phyloP scores from a whole-genome alignment of 2,113 vertebrate species.

The Nycticebus coucang region DNA sequence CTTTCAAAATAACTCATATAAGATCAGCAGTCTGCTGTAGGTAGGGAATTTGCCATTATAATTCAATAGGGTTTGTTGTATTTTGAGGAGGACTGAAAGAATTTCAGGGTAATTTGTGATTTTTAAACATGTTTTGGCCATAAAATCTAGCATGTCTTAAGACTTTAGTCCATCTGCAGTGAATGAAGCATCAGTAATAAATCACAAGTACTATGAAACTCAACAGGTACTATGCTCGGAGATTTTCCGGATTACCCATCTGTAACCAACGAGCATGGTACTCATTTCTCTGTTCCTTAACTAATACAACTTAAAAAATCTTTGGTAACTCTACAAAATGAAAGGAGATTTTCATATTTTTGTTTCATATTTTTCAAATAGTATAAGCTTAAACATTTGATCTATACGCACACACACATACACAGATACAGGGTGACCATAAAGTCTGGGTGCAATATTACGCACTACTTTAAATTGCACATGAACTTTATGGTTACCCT shows the following conservation, averaged over 20 bases:
- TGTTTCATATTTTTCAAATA: conserved; percentile 18
- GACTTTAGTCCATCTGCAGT: not conserved
- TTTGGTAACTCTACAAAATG: not conserved
- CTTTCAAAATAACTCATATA: not conserved
- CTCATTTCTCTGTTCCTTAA: not conserved
- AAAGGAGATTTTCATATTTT: not conserved
- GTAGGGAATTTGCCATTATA: not conserved
- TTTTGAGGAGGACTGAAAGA: not conserved
- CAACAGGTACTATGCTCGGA: not conserved
- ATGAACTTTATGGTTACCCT: not conserved
- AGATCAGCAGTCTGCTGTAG: not conserved
- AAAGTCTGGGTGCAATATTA: no score
- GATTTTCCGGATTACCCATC: not conserved
- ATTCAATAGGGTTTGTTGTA: not conserved
- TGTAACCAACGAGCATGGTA: not conserved
- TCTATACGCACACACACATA: not conserved
- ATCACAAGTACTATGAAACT: not conserved
- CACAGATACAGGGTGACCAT: no score
- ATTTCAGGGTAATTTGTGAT: not conserved
- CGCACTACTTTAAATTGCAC: no score
- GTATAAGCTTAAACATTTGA: not conserved
- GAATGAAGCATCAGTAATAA: not conserved
- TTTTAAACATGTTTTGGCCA: conserved; percentile 8
- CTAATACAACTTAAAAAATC: not conserved
- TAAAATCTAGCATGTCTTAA: not conserved